Conservation (phyloP, 2,113 vertebrate species). For the Phylloscopus whistleri region DNA sequence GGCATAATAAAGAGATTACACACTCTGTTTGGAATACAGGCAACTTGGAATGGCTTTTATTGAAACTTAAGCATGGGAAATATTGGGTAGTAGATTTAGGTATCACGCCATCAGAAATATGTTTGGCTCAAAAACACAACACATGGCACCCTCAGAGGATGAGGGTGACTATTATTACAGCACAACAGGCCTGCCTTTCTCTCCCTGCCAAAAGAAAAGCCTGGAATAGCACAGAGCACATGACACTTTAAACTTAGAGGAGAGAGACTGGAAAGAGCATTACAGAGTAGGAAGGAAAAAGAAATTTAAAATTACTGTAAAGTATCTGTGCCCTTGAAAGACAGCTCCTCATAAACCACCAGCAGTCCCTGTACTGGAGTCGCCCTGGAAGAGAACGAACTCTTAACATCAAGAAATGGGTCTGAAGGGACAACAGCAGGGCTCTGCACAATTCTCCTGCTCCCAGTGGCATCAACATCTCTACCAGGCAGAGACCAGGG, state of each 20-base stretch:
- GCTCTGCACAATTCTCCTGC: not conserved
- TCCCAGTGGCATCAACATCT: not conserved
- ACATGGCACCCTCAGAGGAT: conserved; percentile 28
- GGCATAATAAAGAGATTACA: conserved; percentile 47
- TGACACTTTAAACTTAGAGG: not conserved
- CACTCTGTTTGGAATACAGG: not conserved
- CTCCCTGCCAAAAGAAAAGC: conserved; percentile 13
- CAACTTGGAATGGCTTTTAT: conserved; percentile 39
- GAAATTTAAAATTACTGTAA: not conserved
- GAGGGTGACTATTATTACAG: conserved; percentile 3
- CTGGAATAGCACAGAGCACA: conserved; percentile 34
- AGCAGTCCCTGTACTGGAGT: not conserved
- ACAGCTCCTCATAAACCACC: not conserved
- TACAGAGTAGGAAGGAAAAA: not conserved
- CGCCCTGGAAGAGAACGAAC: not conserved
- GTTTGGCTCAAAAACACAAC: conserved; percentile 33
- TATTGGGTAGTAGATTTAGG: not conserved
- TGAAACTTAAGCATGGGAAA: conserved; percentile 35
- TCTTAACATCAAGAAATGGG: not conserved
- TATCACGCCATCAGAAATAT: not conserved
- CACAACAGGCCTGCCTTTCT: conserved; percentile 5
- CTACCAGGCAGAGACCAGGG: not conserved
- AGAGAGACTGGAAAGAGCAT: not conserved
- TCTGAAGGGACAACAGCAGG: not conserved
- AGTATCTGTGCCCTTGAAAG: not conserved